Evolutionary conservation across 2,113 vertebrate genomes (phyloP).

Genomic region (Bufo gargarizans): DNA sequence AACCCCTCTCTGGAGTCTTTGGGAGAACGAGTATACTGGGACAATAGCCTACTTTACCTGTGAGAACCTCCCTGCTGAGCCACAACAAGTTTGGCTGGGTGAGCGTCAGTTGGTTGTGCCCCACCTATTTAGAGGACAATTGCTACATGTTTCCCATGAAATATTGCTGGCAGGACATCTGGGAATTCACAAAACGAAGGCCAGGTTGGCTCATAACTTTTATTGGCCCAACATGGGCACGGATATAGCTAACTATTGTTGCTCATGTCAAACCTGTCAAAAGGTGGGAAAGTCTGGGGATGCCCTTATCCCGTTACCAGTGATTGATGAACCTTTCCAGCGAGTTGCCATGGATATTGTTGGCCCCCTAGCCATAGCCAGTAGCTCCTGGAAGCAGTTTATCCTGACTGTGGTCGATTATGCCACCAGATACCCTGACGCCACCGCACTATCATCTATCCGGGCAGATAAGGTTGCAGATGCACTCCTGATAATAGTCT

Average conservation of each 20-base stretch:
- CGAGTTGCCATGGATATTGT: slow-evolving; percentile 9
- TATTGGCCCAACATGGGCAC: neutral
- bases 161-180: neutral
- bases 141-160: neutral
- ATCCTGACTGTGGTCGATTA: too few relatives aligned
- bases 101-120: too few relatives aligned
- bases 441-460: too few relatives aligned
- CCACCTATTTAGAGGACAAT: neutral
- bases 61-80: too few relatives aligned
- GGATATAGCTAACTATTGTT: neutral
- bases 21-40: neutral
- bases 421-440: too few relatives aligned
- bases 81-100: too few relatives aligned
- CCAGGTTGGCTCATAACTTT: neutral
- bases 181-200: neutral
- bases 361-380: neutral
- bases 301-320: neutral
- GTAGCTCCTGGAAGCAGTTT: neutral
- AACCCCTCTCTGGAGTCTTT: too few relatives aligned
- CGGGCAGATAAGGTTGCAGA: too few relatives aligned
- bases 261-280: neutral
- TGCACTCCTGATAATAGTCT: too few relatives aligned
- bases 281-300: neutral
- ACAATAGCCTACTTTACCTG: neutral
- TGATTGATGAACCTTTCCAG: slow-evolving; percentile 9